These are phyloP conservation scores for Notolabrus celidotus DNA, from an alignment of 2,797 vertebrate genomes.

Conservation along the genomic window DNA sequence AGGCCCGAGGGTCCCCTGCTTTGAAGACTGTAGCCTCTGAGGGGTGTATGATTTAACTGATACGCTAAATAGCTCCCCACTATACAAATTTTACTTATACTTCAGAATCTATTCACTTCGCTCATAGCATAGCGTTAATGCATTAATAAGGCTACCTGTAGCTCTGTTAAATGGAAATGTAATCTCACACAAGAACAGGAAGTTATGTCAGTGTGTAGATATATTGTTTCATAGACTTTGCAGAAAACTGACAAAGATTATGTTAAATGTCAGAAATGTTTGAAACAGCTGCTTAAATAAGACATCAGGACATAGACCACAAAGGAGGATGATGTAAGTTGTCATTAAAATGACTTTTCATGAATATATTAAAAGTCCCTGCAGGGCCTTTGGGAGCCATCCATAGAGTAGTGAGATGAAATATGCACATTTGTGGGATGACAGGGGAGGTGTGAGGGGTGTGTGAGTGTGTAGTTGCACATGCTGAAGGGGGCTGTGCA, in stretches of 20 bases:
- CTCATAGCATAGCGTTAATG: background rate
- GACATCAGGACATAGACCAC: conserved; percentile 8
- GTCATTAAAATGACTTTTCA: conserved; percentile 56
- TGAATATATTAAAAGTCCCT: conserved; percentile 37
- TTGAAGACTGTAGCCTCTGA: too few relatives aligned
- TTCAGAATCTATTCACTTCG: background rate
- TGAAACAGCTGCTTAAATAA: conserved; percentile 7
- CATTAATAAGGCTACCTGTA: background rate
- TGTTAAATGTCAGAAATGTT: conserved; percentile 21
- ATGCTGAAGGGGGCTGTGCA: background rate
- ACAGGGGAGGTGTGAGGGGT: background rate
- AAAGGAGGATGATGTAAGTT: conserved; percentile 35
- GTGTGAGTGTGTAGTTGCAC: background rate
- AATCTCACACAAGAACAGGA: background rate
- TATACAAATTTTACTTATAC: background rate
- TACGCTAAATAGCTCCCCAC: too few relatives aligned
- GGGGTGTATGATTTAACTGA: too few relatives aligned
- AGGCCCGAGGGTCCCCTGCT: too few relatives aligned
- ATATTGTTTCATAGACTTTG: background rate
- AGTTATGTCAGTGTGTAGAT: too few relatives aligned
- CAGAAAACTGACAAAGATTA: background rate
- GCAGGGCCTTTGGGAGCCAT: conserved; percentile 23
- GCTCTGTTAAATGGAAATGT: background rate
- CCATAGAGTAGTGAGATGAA: conserved; percentile 39
- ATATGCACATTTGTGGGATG: conserved; percentile 32